Conservation (phyloP, 2,888 invertebrate genomes). For the Ceramica pisi region DNA sequence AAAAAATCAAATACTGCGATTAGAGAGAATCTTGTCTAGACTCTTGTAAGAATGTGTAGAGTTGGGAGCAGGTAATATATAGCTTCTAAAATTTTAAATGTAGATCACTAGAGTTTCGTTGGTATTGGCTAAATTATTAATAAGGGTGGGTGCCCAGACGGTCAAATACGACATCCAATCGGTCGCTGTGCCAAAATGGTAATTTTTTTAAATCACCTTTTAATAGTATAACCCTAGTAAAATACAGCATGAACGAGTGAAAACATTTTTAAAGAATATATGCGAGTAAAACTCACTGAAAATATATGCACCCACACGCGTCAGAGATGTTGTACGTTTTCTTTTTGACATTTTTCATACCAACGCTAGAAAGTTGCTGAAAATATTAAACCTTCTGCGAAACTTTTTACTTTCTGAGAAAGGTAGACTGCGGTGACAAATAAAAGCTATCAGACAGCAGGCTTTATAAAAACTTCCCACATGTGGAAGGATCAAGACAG, state of each 20-base stretch:
- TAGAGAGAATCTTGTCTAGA: neutral
- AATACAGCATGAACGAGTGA: neutral
- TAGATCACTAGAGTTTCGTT: slow-evolving; percentile 21
- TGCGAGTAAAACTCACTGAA: neutral
- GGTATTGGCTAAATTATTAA: slow-evolving; percentile 34
- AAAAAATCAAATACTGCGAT: neutral
- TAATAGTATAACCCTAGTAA: slow-evolving; percentile 4
- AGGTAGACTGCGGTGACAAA: slow-evolving; percentile 10
- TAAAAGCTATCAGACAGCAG: slow-evolving; percentile 11
- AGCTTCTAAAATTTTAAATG: slow-evolving; percentile 21
- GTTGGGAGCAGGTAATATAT: slow-evolving; percentile 16
- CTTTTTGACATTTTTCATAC: slow-evolving; percentile 38
- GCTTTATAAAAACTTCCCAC: slow-evolving; percentile 7
- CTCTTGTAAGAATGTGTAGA: neutral
- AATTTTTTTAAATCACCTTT: neutral
- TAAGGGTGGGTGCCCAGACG: slow-evolving; percentile 19
- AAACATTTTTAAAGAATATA: slow-evolving; percentile 11
- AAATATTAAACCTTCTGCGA: slow-evolving; percentile 33
- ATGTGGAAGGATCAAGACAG: slow-evolving; percentile 1
- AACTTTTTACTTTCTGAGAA: slow-evolving; percentile 1
- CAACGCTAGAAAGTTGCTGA: slow-evolving; percentile 17
- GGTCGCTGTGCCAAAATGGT: neutral
- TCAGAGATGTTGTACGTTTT: slow-evolving; percentile 13
- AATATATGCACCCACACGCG: slow-evolving; percentile 29
- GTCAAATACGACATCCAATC: slow-evolving; percentile 14